Evolutionary conservation across 2,113 vertebrate species (phyloP).

Genomic region (Clarias gariepinus): DNA sequence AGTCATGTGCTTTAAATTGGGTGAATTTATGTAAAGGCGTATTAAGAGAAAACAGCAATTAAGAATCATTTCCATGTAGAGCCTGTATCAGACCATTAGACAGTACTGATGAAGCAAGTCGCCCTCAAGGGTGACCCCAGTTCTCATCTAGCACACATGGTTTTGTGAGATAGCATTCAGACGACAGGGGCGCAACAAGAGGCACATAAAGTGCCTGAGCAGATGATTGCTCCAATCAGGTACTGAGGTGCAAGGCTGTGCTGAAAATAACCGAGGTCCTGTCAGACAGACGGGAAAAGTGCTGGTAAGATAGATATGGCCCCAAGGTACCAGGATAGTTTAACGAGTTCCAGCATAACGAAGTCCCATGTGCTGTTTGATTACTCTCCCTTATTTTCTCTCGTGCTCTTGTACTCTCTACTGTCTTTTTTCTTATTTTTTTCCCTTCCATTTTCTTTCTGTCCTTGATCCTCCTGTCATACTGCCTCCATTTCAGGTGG

Average conservation of each 20-base stretch:
- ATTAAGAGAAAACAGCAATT: not conserved
- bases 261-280: constrained; percentile 34
- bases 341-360: constrained; percentile 54
- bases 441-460: constrained; percentile 16
- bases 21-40: not conserved
- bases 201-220: constrained; percentile 18
- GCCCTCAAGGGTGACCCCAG: constrained; percentile 9
- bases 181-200: not conserved
- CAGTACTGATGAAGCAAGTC: constrained; percentile 19
- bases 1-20: not conserved
- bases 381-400: constrained; percentile 38
- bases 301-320: constrained; percentile 21
- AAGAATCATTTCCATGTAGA: constrained; percentile 43
- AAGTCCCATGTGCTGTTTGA: constrained; percentile 51
- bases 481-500: not conserved
- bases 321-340: constrained; percentile 46
- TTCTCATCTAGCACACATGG: not conserved
- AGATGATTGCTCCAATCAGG: constrained; percentile 38
- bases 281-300: constrained; percentile 29
- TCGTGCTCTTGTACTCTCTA: not conserved
- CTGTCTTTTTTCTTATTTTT: not conserved
- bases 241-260: constrained; percentile 4
- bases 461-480: constrained; percentile 13
- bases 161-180: constrained; percentile 17
- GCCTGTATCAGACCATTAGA: constrained; percentile 68